Evolutionary conservation across 1,140 invertebrate species (phyloP).

Genomic region (Drosophila kohkoa): DNA sequence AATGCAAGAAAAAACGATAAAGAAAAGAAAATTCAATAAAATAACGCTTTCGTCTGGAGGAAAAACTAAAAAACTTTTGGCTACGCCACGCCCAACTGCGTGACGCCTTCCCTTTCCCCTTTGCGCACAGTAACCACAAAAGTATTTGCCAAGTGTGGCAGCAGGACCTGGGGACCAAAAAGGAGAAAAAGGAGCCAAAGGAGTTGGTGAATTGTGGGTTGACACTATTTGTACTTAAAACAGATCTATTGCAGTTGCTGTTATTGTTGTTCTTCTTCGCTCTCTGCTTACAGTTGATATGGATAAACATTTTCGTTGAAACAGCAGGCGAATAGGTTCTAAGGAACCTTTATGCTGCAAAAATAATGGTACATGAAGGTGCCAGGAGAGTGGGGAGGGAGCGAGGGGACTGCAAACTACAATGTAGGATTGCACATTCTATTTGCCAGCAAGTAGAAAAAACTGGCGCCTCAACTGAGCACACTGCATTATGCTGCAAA

Average conservation of each 20-base stretch:
- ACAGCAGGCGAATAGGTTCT: background rate
- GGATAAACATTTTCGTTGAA: conserved; percentile 71
- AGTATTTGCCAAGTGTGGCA: conserved; percentile 46
- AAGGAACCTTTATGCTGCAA: background rate
- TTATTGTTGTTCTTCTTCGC: conserved; percentile 39
- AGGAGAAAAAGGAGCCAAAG: background rate
- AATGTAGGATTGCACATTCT: conserved; percentile 61
- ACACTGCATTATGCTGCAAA: conserved; percentile 36
- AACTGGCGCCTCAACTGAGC: conserved; percentile 45
- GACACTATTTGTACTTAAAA: conserved; percentile 73
- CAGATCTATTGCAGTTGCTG: conserved; percentile 72
- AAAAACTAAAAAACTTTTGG: conserved; percentile 63
- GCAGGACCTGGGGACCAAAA: background rate
- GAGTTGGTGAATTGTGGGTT: conserved; percentile 17
- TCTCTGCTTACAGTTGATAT: conserved; percentile 70
- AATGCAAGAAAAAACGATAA: background rate
- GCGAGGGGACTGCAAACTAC: conserved; percentile 5
- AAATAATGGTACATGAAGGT: too few species aligned
- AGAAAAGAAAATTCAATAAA: conserved; percentile 69
- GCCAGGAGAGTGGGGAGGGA: background rate
- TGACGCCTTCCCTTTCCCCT: conserved; percentile 52
- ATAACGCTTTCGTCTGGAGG: conserved; percentile 73
- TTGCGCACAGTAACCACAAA: conserved; percentile 59
- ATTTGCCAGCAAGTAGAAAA: conserved; percentile 58
- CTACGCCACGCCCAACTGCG: conserved; percentile 52